Percentiles rank a stretch among this genome's conserved stretches.
Evolutionary conservation across 2,113 vertebrate genomes (phyloP).

Genomic region (Baryphthengus martii): DNA sequence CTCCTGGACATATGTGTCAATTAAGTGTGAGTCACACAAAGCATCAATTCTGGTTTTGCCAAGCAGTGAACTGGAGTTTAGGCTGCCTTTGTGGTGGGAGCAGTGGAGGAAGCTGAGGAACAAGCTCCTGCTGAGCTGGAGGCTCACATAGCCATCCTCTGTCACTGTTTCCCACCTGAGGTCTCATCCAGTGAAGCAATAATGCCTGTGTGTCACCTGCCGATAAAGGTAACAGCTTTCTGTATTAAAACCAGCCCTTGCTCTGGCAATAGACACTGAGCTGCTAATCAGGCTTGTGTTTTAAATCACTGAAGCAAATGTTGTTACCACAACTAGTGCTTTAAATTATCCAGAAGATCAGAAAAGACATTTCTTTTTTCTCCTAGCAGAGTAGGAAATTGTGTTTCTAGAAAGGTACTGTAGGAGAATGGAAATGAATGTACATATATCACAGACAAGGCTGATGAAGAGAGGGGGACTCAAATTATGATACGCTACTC

Average conservation of each 20-base stretch:
- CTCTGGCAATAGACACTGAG: not conserved
- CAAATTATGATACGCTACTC: not conserved
- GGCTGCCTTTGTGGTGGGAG: not conserved
- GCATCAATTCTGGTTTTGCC: not conserved
- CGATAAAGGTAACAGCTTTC: not conserved
- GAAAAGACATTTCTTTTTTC: not conserved
- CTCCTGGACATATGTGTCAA: rapidly evolving
- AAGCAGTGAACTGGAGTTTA: not conserved
- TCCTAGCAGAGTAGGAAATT: not conserved
- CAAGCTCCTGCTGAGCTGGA: not conserved
- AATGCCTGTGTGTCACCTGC: not conserved
- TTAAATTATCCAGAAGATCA: not conserved
- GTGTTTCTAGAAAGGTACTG: not conserved
- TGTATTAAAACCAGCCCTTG: not conserved
- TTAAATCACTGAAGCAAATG: not conserved
- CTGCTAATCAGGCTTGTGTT: not conserved
- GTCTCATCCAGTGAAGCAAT: not conserved
- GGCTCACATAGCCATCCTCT: not conserved
- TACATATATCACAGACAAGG: not conserved
- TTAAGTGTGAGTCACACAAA: not conserved
- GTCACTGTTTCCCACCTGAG: not conserved
- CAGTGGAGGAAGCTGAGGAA: not conserved
- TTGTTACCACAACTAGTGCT: not conserved
- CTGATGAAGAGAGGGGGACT: not conserved
- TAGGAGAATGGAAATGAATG: not conserved